Evolutionary conservation across 2,888 invertebrate species (phyloP), one percentile per base, ranked within the genome.

Genomic region (Protonemura montana): DNA sequence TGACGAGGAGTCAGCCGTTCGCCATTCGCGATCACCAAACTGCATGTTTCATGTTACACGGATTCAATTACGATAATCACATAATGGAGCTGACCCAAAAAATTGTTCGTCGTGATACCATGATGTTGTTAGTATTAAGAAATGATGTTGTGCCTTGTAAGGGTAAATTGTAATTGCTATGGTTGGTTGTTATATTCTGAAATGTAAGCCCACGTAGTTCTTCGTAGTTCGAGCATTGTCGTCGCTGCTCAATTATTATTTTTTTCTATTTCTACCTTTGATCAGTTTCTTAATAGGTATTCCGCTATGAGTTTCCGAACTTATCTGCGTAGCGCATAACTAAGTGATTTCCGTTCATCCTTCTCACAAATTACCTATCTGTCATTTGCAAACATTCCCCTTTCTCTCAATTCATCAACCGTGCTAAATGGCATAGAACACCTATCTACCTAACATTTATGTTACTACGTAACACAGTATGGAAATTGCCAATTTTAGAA

Each of bases 401-500:
- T 59, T 21, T 59, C 59, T 59, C 59, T 59, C 59, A 10, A 59
- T 21, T 21, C 7, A 3, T 59, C 59, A 3, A 35, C 35, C 10
- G 3, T 35, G 10, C 35, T 10, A 6, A 35, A 10, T 35, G 35
- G 35, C 35, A 35, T 35, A 35, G 35, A 35, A 35, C 10, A 10
- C 35, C 35, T 35, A 35, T 35, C 35, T 35, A 35, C 10, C 35
- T 35, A 35, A 35, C 35, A 35, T 35, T 35, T 59, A 59, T 21
- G 59, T 59, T 16, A 59, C 59, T 2, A 10, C 59, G 59, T 59
- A 59, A 10, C 59, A 21, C 21, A 35, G 59, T 10, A 59, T 59
- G 59, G 59, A 59, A 59, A 59, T 59, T 59, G 59, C 59, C 59
- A 59, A 59, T 59, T 59, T 59, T 59, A 59, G 59, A 59, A 59